Evolutionary conservation across 2,888 invertebrate species (phyloP).

Genomic region (Pteria penguin): DNA sequence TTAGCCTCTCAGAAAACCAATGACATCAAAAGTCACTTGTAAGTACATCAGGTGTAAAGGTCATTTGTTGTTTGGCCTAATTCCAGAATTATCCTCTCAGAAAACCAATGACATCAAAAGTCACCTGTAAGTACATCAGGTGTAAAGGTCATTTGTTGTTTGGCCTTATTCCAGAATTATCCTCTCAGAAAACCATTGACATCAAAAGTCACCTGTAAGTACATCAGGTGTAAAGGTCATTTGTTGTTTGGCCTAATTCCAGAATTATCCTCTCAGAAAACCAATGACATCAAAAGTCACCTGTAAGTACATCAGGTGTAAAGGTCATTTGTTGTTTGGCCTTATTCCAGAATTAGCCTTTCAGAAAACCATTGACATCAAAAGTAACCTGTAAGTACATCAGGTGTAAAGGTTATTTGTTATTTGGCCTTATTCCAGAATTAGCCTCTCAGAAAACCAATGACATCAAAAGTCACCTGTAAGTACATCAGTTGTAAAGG

Average conservation of each 20-base stretch:
- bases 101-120: slow-evolving; percentile 81
- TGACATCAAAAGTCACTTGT: slow-evolving; percentile 77
- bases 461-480: no score
- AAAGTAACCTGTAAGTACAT: slow-evolving; percentile 72
- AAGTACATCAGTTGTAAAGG: no score
- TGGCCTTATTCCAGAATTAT: slow-evolving; percentile 83
- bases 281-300: slow-evolving; percentile 81
- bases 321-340: slow-evolving; percentile 83
- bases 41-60: no score
- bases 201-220: slow-evolving; percentile 79
- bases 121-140: slow-evolving; percentile 70
- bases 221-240: no score
- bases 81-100: slow-evolving; percentile 82
- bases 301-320: slow-evolving; percentile 71
- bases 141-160: slow-evolving; percentile 84
- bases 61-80: slow-evolving; percentile 83
- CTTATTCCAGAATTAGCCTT: slow-evolving; percentile 83
- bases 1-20: slow-evolving; percentile 80
- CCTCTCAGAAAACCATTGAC: slow-evolving; percentile 79
- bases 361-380: slow-evolving; percentile 81
- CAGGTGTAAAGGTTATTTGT: no score
- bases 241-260: slow-evolving; percentile 84
- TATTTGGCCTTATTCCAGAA: no score
- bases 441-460: no score
- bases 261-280: slow-evolving; percentile 79